Evolutionary conservation across 2,888 invertebrate species (phyloP).

Genomic region (Amblyteles armatorius): DNA sequence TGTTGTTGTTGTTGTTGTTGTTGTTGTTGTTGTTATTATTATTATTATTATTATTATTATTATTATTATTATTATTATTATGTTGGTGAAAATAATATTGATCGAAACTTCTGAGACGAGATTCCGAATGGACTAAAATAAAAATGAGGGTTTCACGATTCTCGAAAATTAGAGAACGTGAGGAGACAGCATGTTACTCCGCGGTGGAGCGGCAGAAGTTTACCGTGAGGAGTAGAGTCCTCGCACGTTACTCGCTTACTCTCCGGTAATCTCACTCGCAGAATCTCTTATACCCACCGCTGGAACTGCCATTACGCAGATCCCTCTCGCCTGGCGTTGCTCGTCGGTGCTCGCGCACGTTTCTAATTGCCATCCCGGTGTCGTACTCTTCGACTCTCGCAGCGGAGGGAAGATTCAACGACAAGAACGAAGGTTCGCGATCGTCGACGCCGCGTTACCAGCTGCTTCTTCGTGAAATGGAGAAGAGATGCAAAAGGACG

Average conservation of each 20-base stretch:
- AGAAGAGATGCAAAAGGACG: constrained; percentile 76
- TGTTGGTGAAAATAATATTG: too few relatives aligned
- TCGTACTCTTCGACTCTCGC: constrained; percentile 51
- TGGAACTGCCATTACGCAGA: constrained; percentile 44
- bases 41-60: too few relatives aligned
- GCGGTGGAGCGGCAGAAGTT: background rate
- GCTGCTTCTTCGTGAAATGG: constrained; percentile 74
- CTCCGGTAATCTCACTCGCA: constrained; percentile 37
- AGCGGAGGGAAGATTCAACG: constrained; percentile 25
- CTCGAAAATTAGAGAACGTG: background rate
- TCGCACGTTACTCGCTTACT: constrained; percentile 4
- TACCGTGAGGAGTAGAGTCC: constrained; percentile 3
- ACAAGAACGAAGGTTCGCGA: constrained; percentile 42
- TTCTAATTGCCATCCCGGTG: constrained; percentile 62
- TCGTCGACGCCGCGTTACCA: constrained; percentile 49
- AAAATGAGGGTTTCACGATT: too few relatives aligned
- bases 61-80: too few relatives aligned
- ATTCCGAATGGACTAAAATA: too few relatives aligned
- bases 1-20: background rate
- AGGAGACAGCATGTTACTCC: background rate
- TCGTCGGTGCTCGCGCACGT: constrained; percentile 42
- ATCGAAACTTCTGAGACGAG: too few relatives aligned
- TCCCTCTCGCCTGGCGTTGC: constrained; percentile 22
- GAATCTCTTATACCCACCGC: constrained; percentile 38
- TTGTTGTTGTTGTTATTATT: too few relatives aligned